Evolutionary conservation across 2,888 invertebrate species (phyloP).

Genomic region (Tetropium fuscum): DNA sequence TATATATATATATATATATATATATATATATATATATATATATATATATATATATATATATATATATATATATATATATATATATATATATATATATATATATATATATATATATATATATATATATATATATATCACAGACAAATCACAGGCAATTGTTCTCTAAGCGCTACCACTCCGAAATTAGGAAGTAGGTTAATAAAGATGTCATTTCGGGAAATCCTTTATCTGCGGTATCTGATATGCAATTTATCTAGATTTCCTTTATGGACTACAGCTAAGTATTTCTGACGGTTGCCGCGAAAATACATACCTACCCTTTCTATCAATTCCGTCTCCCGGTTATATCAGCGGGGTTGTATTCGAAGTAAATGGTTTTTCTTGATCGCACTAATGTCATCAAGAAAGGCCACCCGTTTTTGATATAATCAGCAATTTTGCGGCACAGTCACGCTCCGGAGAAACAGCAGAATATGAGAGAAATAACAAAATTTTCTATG

Average conservation of each 20-base stretch:
- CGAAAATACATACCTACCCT: conserved; percentile 12
- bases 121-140: conserved; percentile 3
- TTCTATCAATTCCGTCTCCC: conserved; percentile 21
- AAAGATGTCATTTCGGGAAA: background rate
- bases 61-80: too few relatives aligned
- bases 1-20: too few relatives aligned
- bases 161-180: background rate
- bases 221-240: background rate
- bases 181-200: conserved; percentile 3
- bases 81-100: too few relatives aligned
- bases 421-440: conserved; percentile 37
- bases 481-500: conserved; percentile 15
- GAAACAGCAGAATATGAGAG: conserved; percentile 14
- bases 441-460: conserved; percentile 30
- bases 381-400: conserved; percentile 36
- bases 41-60: too few relatives aligned
- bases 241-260: conserved; percentile 15
- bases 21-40: too few relatives aligned
- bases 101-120: too few relatives aligned
- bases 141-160: background rate
- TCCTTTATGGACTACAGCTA: background rate
- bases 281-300: conserved; percentile 11
- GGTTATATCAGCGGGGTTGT: conserved; percentile 21
- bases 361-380: conserved; percentile 35
- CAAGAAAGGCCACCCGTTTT: conserved; percentile 36